These are phyloP conservation scores for Serrognathus titanus DNA, from an alignment of 2,888 invertebrate genomes.

Conservation along the genomic window DNA sequence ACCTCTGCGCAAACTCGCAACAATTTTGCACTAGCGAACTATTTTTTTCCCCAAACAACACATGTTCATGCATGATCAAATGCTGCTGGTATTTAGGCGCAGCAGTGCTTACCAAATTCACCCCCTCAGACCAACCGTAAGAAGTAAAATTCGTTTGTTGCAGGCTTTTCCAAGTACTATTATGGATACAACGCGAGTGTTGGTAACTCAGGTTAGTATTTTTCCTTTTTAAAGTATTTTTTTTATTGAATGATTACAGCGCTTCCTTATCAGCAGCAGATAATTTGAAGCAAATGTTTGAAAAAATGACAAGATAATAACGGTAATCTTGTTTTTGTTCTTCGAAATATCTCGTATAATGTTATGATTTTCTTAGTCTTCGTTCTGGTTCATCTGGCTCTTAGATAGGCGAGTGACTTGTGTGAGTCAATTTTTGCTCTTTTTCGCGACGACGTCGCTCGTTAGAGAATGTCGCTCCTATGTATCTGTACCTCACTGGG, in stretches of 20 bases:
- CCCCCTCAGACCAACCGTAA: neutral
- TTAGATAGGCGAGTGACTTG: too few species aligned
- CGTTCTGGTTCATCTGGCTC: neutral
- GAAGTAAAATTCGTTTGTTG: conserved; percentile 14
- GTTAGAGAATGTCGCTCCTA: too few species aligned
- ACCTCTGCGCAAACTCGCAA: neutral
- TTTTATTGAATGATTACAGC: neutral
- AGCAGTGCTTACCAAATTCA: too few species aligned
- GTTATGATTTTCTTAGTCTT: neutral
- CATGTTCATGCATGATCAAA: too few species aligned
- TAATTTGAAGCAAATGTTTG: neutral
- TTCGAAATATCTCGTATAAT: neutral
- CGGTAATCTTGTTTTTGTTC: conserved; percentile 1
- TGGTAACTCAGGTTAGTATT: conserved; percentile 23
- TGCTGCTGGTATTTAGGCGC: too few species aligned
- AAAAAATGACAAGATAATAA: neutral
- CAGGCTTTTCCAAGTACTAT: conserved; percentile 25
- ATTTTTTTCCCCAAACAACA: too few species aligned
- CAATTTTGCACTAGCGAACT: neutral
- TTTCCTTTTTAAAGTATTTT: neutral
- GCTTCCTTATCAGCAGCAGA: neutral
- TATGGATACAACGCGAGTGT: conserved; percentile 23
- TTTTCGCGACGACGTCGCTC: too few species aligned
- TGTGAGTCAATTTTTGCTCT: too few species aligned
- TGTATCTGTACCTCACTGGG: too few species aligned